Percentiles rank a stretch among this genome's conserved stretches.
These are phyloP conservation scores for Orussus abietinus DNA, from an alignment of 1,140 invertebrate genomes.

Conservation along the genomic window DNA sequence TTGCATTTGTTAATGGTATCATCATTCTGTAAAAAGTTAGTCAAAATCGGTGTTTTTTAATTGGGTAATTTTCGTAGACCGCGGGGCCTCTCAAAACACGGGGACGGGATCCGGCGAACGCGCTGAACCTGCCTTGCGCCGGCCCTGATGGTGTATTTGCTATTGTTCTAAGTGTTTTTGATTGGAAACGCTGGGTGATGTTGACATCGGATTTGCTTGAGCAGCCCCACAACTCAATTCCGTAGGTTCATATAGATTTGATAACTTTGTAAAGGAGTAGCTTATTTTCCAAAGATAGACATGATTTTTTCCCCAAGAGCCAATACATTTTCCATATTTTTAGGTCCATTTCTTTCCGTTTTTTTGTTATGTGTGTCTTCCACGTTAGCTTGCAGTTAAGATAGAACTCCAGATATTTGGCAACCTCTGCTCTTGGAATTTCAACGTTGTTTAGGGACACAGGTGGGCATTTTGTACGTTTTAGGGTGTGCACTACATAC, in stretches of 20 bases:
- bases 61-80: too few relatives aligned
- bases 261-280: slow-evolving; percentile 34
- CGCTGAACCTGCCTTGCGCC: too few relatives aligned
- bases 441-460: slow-evolving; percentile 10
- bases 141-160: too few relatives aligned
- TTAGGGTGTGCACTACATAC: background rate
- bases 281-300: slow-evolving; percentile 29
- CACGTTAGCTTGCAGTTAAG: slow-evolving; percentile 17
- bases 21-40: too few relatives aligned
- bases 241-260: slow-evolving; percentile 30
- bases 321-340: slow-evolving; percentile 20
- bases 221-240: slow-evolving; percentile 26
- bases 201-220: slow-evolving; percentile 18
- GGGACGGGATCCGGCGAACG: too few relatives aligned
- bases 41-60: too few relatives aligned
- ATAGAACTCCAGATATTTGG: slow-evolving; percentile 19
- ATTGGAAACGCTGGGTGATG: slow-evolving; percentile 22
- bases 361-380: slow-evolving; percentile 15
- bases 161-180: too few relatives aligned
- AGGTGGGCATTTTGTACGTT: slow-evolving; percentile 9
- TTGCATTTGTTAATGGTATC: too few relatives aligned
- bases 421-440: slow-evolving; percentile 2
- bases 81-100: too few relatives aligned
- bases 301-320: slow-evolving; percentile 24
- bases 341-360: slow-evolving; percentile 12